These are phyloP conservation scores for Ochlodes sylvanus DNA, from an alignment of 2,888 invertebrate species.

Conservation along the genomic window DNA sequence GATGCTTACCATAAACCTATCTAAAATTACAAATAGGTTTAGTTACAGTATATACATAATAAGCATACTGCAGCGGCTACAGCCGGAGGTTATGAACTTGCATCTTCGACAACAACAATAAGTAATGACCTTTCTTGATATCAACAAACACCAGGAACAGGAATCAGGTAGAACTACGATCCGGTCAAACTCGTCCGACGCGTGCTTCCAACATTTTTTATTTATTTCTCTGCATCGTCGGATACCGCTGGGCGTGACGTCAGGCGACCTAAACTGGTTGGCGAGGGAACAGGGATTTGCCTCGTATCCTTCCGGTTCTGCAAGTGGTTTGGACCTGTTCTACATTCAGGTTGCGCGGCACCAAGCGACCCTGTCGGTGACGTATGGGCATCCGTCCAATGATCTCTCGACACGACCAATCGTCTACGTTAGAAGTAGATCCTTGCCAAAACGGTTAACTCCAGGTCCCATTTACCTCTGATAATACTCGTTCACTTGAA, in stretches of 20 bases:
- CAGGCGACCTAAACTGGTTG: constrained; percentile 85
- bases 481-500: constrained; percentile 50
- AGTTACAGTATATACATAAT: neutral
- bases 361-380: constrained; percentile 66
- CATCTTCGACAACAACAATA: constrained; percentile 52
- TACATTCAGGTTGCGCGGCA: constrained; percentile 77
- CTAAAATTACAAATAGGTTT: neutral
- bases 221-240: constrained; percentile 84
- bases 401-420: constrained; percentile 48
- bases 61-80: neutral
- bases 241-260: constrained; percentile 84
- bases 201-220: constrained; percentile 85
- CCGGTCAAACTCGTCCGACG: constrained; percentile 84
- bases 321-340: constrained; percentile 82
- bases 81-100: constrained; percentile 13
- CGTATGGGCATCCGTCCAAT: constrained; percentile 60
- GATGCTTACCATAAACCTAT: neutral
- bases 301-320: constrained; percentile 85
- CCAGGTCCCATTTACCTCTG: constrained; percentile 50
- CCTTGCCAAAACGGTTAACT: constrained; percentile 46
- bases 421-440: constrained; percentile 59
- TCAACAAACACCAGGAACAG: constrained; percentile 81
- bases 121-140: constrained; percentile 63
- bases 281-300: constrained; percentile 85
- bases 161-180: constrained; percentile 85